Evolutionary conservation across 2,113 vertebrate genomes (phyloP), one percentile per base, ranked within the genome.

Genomic region (Aix galericulata): DNA sequence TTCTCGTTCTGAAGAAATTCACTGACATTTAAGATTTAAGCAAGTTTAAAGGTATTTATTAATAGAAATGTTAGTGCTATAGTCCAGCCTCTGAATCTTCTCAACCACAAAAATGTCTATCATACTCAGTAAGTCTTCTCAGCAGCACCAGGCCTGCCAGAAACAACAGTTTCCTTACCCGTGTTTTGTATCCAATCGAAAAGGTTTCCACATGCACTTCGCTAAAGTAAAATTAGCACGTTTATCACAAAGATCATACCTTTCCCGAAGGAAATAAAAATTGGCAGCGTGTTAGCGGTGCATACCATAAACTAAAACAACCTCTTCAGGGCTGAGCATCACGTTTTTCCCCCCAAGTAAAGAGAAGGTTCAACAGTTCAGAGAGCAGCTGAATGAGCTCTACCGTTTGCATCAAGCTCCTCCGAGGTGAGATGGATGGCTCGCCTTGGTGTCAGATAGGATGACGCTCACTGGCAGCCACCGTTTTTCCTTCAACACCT

Each of bases 341-440:
- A 60, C 25, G 23, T 25, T 59, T 59, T 73, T 4, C 40, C 17
- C 25, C 9, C 1, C 56, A 78, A 25, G 32, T 48, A 75, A 71
- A 82, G 6, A 78, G 25, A 38, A 85, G 92, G 93, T 64, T 93
- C 78, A 89, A 17, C 38, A 91, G 91, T 76, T 91, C 87, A 84
- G 60, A 42, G 38, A 60, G 27, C 29, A 23, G 40, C 34, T 68
- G 15, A 77, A 42, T n/a, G 74, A 88, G 55, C 29, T 32, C 16
- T 38, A 67, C 48, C 0, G 0, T 81, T 86, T 3, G 0, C 62
- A 91, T 13, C 1, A 0, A 8, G 1, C 59, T 95, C 87, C 38
- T 66, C 58, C 68, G 64, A 55, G 26, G 68, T 10, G 13, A 84
- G 50, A 59, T 31, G 78, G 50, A 55, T n/a, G 63, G 10, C 17